Conservation (phyloP, 2,797 vertebrate genomes). For the Oryzias sinensis region DNA sequence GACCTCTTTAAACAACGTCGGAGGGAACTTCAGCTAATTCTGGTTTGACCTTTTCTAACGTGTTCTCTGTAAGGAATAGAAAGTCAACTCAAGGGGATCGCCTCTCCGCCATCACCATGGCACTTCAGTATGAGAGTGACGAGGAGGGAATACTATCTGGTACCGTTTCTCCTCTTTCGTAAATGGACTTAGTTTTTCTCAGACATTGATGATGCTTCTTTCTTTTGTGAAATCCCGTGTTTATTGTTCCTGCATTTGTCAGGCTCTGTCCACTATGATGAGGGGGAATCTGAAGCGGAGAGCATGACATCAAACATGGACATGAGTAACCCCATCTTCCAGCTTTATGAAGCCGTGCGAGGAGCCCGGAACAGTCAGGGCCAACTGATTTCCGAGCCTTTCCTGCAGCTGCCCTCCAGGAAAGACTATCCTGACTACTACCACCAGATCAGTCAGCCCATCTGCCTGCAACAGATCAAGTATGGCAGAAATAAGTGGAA, state of each 20-base stretch:
- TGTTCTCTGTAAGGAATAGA: conserved; percentile 83
- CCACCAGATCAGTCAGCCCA: conserved; percentile 92
- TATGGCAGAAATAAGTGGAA: conserved; percentile 60
- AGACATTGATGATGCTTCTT: not conserved
- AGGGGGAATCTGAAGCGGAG: conserved; percentile 94
- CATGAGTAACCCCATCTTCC: conserved; percentile 92
- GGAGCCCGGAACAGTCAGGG: conserved; percentile 94
- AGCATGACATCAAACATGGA: conserved; percentile 95
- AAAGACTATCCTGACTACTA: conserved; percentile 98
- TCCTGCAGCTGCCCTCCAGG: conserved; percentile 94
- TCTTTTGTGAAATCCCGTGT: not conserved
- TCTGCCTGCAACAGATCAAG: conserved; percentile 95
- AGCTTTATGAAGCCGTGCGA: conserved; percentile 92
- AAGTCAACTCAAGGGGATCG: conserved; percentile 91
- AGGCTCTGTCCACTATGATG: conserved; percentile 94
- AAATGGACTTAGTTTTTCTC: not conserved
- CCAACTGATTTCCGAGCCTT: conserved; percentile 94
- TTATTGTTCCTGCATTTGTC: conserved; percentile 1
- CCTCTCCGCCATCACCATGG: conserved; percentile 95
- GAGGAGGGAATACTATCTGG: conserved; percentile 93
- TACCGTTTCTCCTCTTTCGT: conserved; percentile 52
- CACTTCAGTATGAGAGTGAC: conserved; percentile 97
- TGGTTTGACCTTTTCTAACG: conserved; percentile 1
- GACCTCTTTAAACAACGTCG: not conserved
- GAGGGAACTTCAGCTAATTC: not conserved